Percentiles rank a stretch among this genome's conserved stretches.
phyloP scores from a whole-genome alignment of 2,888 invertebrate genomes.

The Lochmaea capreae region DNA sequence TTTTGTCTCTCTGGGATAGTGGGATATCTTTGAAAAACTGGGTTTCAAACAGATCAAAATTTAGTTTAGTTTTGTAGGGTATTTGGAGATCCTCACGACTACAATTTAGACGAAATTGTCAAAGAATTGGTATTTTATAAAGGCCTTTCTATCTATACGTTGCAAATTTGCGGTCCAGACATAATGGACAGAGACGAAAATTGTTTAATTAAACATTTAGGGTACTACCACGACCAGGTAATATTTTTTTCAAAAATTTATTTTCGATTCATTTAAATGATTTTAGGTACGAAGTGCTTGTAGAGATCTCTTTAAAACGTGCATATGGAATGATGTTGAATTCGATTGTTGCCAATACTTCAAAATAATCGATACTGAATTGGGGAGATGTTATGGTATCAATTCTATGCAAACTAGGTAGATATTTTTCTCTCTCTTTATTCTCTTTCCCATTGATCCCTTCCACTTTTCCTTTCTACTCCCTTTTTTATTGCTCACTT shows the following conservation, averaged over 20 bases:
- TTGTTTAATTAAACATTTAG: constrained; percentile 73
- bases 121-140: constrained; percentile 78
- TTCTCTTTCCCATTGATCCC: too few relatives aligned
- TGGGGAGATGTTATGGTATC: constrained; percentile 75
- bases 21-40: too few relatives aligned
- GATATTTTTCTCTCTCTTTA: constrained; percentile 7
- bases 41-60: not conserved
- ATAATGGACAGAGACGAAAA: constrained; percentile 58
- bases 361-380: constrained; percentile 73
- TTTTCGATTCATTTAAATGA: not conserved
- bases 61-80: constrained; percentile 63
- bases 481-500: too few relatives aligned
- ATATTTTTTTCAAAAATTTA: not conserved
- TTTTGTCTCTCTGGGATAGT: too few relatives aligned
- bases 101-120: constrained; percentile 77
- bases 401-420: constrained; percentile 75
- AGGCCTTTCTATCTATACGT: constrained; percentile 74
- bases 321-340: constrained; percentile 71
- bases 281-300: constrained; percentile 68
- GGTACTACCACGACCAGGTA: constrained; percentile 70
- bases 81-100: constrained; percentile 75
- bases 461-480: too few relatives aligned
- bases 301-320: constrained; percentile 68
- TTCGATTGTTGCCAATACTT: constrained; percentile 78
- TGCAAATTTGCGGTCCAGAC: constrained; percentile 71